phyloP scores from a whole-genome alignment of 1,140 invertebrate genomes.

The Lepidurus couesii region DNA sequence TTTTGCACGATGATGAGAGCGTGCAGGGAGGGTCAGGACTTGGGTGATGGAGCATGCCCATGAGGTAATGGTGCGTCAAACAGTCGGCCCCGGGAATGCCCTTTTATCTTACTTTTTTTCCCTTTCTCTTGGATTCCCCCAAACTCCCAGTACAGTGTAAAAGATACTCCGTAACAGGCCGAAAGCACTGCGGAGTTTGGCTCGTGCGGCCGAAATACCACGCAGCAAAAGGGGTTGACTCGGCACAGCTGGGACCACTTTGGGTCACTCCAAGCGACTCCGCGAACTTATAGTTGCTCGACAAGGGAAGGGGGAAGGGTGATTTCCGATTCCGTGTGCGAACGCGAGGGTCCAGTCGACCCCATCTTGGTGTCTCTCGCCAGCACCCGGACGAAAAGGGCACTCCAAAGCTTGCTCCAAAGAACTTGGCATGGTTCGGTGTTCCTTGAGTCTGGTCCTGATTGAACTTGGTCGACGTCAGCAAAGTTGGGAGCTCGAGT shows the following conservation, averaged over 20 bases:
- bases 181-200: neutral
- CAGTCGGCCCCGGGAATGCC: neutral
- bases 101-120: neutral
- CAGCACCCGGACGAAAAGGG: neutral
- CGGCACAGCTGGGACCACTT: constrained; percentile 20
- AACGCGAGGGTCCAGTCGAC: neutral
- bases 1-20: constrained; percentile 19
- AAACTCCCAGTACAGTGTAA: neutral
- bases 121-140: neutral
- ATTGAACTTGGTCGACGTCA: constrained; percentile 12
- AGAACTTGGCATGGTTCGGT: neutral
- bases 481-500: neutral
- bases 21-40: neutral
- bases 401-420: neutral
- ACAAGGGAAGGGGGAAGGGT: neutral
- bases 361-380: no score
- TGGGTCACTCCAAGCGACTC: neutral
- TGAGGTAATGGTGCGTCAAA: constrained; percentile 17
- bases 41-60: constrained; percentile 13
- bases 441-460: neutral
- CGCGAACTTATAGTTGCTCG: neutral
- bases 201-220: neutral
- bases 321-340: neutral
- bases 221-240: constrained; percentile 1
- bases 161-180: neutral